Percentiles rank a stretch among this genome's conserved stretches.
These are phyloP conservation scores for Nyctereutes procyonoides DNA, from an alignment of 2,113 vertebrate species.

Conservation along the genomic window DNA sequence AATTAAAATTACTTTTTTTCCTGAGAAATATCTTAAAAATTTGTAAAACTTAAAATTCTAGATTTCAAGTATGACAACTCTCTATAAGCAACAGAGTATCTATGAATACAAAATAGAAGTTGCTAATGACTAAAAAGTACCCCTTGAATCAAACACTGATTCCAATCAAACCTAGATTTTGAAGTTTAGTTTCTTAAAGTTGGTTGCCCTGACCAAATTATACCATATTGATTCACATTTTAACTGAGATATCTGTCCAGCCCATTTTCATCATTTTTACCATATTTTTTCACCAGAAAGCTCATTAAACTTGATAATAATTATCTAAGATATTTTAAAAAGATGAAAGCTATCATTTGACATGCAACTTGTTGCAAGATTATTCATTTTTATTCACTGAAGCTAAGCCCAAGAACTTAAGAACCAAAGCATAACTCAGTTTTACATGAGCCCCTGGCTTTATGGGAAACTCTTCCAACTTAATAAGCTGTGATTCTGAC, in stretches of 20 bases:
- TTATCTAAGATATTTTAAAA: neutral
- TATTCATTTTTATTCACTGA: constrained; percentile 10
- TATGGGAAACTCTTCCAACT: neutral
- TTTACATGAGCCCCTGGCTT: neutral
- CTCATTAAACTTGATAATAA: neutral
- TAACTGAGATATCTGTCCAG: neutral
- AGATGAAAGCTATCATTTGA: neutral
- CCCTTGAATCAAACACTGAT: neutral
- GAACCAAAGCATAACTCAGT: neutral
- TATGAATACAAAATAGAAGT: neutral
- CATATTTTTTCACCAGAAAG: neutral
- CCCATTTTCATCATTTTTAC: neutral
- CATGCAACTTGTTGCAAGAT: neutral
- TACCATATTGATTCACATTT: neutral
- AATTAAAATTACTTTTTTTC: neutral
- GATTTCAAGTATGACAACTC: neutral
- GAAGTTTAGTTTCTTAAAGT: neutral
- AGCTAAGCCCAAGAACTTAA: neutral
- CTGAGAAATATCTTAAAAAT: neutral
- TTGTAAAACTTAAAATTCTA: neutral
- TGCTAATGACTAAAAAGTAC: neutral
- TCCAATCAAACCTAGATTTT: neutral
- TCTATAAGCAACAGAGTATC: neutral
- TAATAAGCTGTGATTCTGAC: neutral
- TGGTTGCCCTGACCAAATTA: neutral